Base-by-base conservation (phyloP, 1,140 invertebrate genomes). In the Drosophila sp. region DNA sequence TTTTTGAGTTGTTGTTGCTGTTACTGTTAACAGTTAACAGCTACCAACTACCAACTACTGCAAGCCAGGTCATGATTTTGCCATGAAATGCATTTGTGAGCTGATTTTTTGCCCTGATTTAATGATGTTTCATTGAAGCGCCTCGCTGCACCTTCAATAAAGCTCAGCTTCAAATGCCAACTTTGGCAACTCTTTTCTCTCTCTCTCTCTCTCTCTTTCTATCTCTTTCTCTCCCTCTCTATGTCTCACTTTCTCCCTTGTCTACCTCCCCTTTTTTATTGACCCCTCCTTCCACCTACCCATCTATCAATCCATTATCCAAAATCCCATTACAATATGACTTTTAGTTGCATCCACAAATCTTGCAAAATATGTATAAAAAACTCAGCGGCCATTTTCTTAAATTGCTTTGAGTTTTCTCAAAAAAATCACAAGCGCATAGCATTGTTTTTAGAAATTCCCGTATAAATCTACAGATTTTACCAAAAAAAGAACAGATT, bases 81-180 rank as follows among this genome's bases (percentile, higher is more conserved):
- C 75, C 81, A 72, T 87, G 82, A 86, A 86, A 86, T 87, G 81
- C 81, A 87, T 78, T 86, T 81, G 69, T 72, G 50, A 82, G 73
- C 66, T 82, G 45, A 40, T 40, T 41, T 62, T 69, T 82, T 69
- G 82, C 83, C 29, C 59, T 78, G 82, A 86, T 89, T 86, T 89
- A 86, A 86, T 86, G 78, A 87, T 87, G 83, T 82, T 77, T 80
- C 64, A 81, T 76, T 58, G 67, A 46, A 71, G 56, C 45, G 34
- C 43, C 56, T 51, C 48, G 46, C 34, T 63, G 59, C 51, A 70
- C 76, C 67, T 40, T 65, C 16, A 72, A 65, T 57, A 62, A 34
- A 43, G 62, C 43, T 45, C 27, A 43, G 34, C 69, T 66, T 58
- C 62, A 66, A 66, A 21, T 43, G 29, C 59, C 8, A 34, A n/a